A percentile compares a stretch with the other conserved stretches of the same genome.
Evolutionary conservation across 2,888 invertebrate genomes (phyloP).

Genomic region (Elgonia sp.): DNA sequence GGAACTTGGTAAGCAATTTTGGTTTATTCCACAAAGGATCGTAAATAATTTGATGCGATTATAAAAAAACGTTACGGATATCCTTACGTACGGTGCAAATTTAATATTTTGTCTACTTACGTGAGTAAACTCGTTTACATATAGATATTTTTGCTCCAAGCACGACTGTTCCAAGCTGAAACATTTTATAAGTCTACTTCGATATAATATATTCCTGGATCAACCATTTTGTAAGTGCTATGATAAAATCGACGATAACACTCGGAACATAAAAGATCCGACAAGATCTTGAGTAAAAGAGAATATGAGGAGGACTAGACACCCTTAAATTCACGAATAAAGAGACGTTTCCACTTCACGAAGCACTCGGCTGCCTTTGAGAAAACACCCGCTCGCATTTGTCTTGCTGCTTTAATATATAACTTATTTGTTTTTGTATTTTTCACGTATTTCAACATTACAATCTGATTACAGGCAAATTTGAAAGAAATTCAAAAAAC

Average conservation of each 20-base stretch:
- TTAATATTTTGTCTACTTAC: constrained; percentile 33
- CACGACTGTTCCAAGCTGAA: constrained; percentile 48
- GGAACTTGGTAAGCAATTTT: constrained; percentile 31
- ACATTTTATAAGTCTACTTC: constrained; percentile 60
- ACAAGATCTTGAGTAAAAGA: constrained; percentile 68
- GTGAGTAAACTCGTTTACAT: constrained; percentile 31
- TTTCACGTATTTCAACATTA: no score
- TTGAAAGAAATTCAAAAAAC: no score
- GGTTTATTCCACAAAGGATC: constrained; percentile 18
- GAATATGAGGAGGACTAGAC: constrained; percentile 71
- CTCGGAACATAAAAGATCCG: constrained; percentile 72
- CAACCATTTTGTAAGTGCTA: constrained; percentile 74
- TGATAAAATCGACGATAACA: constrained; percentile 75
- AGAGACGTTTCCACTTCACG: constrained; percentile 73
- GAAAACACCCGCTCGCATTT: constrained; percentile 67
- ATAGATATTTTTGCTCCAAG: background rate
- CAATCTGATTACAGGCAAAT: no score
- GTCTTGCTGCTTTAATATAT: constrained; percentile 71
- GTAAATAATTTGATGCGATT: constrained; percentile 46
- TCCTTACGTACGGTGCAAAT: constrained; percentile 11
- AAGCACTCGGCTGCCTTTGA: constrained; percentile 67
- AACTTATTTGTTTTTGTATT: constrained; percentile 71
- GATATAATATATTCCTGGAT: constrained; percentile 70
- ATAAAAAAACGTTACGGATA: constrained; percentile 1
- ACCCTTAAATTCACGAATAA: constrained; percentile 74